Conservation (phyloP, 2,888 invertebrate species). For the Polyploca ridens region DNA sequence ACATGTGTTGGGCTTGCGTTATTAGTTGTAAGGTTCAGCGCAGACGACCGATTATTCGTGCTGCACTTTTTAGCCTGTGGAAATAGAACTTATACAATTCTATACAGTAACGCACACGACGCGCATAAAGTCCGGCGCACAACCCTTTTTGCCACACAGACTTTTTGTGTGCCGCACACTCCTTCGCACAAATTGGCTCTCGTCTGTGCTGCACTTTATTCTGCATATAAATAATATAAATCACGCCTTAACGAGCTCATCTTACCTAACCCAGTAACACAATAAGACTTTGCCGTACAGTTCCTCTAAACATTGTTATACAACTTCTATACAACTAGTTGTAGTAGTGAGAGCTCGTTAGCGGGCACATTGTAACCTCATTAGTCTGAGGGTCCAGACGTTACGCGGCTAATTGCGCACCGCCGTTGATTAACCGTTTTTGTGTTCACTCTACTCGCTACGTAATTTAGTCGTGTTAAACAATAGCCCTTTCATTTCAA, state of each 20-base stretch:
- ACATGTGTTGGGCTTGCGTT: too few relatives aligned
- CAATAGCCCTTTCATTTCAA: background rate
- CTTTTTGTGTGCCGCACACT: too few relatives aligned
- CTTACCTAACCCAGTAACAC: background rate
- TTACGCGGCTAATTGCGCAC: slow-evolving; percentile 1
- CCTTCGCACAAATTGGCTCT: too few relatives aligned
- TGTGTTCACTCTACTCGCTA: background rate
- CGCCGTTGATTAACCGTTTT: background rate
- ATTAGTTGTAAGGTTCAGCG: too few relatives aligned
- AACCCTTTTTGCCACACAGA: too few relatives aligned
- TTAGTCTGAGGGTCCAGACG: background rate
- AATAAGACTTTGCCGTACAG: background rate
- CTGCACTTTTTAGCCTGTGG: too few relatives aligned
- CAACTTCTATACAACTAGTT: background rate
- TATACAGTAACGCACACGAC: too few relatives aligned
- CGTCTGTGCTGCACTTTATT: too few relatives aligned
- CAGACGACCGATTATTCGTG: too few relatives aligned
- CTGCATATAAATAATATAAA: too few relatives aligned
- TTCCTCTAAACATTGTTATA: background rate
- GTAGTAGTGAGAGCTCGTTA: background rate
- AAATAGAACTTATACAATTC: too few relatives aligned
- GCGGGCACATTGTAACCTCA: background rate
- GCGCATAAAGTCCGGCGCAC: too few relatives aligned
- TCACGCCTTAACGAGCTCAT: background rate
- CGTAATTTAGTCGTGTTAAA: background rate